These are phyloP conservation scores for Calameuta idolon DNA, from an alignment of 2,888 invertebrate species.

Conservation along the genomic window DNA sequence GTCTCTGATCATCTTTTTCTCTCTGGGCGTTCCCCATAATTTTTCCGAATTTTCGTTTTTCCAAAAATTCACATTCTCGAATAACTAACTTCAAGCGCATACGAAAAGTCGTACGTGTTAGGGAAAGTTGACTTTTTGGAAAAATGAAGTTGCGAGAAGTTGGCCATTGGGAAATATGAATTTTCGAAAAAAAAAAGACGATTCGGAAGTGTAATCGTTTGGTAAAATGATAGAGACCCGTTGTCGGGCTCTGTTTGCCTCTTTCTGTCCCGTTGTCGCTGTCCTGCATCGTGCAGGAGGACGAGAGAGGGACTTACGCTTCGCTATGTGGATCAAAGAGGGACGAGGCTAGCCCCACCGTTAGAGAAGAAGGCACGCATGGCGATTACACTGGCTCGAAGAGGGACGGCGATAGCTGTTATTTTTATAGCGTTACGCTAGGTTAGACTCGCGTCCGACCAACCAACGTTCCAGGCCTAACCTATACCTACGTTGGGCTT, in stretches of 20 bases:
- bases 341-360: constrained; percentile 1
- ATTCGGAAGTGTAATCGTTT: no score
- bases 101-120: no score
- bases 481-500: constrained; percentile 45
- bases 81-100: no score
- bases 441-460: constrained; percentile 59
- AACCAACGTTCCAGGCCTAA: constrained; percentile 52
- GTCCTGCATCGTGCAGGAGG: not conserved
- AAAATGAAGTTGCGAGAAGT: no score
- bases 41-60: no score
- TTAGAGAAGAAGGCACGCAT: constrained; percentile 1
- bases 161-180: no score
- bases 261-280: not conserved
- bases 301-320: not conserved
- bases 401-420: constrained; percentile 42
- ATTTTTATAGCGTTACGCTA: constrained; percentile 65
- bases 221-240: not conserved
- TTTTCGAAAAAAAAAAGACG: no score
- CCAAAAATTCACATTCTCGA: no score
- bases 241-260: not conserved
- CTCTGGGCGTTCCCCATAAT: not conserved
- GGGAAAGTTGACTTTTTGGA: no score
- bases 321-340: not conserved
- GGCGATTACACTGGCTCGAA: not conserved
- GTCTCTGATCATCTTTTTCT: not conserved